Conservation (phyloP, 2,113 vertebrate genomes). For the Ctenodactylus gundi region DNA sequence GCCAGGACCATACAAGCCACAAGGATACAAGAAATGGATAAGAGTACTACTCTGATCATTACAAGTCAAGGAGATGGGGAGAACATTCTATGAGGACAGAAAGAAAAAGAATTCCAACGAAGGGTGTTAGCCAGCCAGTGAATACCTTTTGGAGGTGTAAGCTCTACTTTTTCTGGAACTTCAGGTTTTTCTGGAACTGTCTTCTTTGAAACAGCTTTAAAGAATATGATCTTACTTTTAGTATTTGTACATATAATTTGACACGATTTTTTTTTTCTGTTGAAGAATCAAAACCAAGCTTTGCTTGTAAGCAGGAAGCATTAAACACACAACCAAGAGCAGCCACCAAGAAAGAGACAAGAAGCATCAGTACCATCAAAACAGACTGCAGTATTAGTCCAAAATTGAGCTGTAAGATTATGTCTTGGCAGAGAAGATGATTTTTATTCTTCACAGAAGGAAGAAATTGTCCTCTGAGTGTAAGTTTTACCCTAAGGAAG, state of each 20-base stretch:
- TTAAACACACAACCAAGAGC: conserved; percentile 47
- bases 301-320: conserved; percentile 50
- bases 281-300: conserved; percentile 58
- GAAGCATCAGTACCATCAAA: neutral
- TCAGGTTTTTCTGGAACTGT: conserved; percentile 83
- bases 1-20: conserved; percentile 2
- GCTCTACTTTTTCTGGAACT: conserved; percentile 82
- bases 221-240: conserved; percentile 81
- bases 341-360: conserved; percentile 34
- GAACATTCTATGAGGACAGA: neutral
- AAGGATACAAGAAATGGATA: conserved; percentile 42
- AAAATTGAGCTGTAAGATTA: neutral
- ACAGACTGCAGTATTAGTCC: neutral
- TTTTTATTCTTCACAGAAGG: neutral
- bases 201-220: conserved; percentile 85
- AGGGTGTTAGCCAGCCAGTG: neutral
- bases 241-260: conserved; percentile 36
- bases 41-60: neutral
- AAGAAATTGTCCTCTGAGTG: conserved; percentile 18
- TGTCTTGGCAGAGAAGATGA: neutral
- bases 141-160: conserved; percentile 85
- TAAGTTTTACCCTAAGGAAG: neutral
- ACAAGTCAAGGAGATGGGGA: neutral
- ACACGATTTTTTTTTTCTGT: conserved; percentile 25
- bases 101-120: conserved; percentile 2